These are phyloP conservation scores for Pseudochirops cupreus DNA, from an alignment of 2,797 vertebrate genomes.

Conservation along the genomic window DNA sequence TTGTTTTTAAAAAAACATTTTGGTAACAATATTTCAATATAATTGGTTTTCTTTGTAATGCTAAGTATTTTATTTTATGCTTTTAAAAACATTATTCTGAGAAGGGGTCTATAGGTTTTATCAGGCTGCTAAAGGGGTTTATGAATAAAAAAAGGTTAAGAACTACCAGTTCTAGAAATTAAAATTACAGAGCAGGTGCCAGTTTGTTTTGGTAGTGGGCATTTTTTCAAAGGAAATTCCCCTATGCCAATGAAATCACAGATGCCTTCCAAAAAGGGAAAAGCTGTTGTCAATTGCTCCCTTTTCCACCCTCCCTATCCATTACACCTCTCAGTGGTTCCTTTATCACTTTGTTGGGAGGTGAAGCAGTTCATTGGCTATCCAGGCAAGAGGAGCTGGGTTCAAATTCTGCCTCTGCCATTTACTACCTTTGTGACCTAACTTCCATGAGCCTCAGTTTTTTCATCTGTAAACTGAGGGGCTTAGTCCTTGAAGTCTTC, in stretches of 20 bases:
- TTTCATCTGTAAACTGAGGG: background rate
- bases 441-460: background rate
- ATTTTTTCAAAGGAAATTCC: background rate
- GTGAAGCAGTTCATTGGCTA: too few relatives aligned
- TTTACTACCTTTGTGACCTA: background rate
- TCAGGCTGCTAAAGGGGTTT: background rate
- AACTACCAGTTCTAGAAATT: background rate
- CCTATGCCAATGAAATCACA: background rate
- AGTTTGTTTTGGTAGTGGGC: constrained; percentile 58
- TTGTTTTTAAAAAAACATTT: background rate
- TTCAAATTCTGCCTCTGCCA: background rate
- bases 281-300: background rate
- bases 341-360: background rate
- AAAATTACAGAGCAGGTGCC: background rate
- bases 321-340: constrained; percentile 58
- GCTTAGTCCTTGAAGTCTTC: background rate
- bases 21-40: background rate
- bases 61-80: background rate
- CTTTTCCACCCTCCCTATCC: constrained; percentile 43
- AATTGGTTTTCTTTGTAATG: background rate
- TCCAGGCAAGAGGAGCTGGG: background rate
- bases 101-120: background rate
- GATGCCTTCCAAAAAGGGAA: background rate
- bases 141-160: background rate
- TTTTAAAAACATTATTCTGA: background rate